These are phyloP conservation scores for Smittia aterrima DNA, from an alignment of 2,888 invertebrate genomes.

Conservation along the genomic window DNA sequence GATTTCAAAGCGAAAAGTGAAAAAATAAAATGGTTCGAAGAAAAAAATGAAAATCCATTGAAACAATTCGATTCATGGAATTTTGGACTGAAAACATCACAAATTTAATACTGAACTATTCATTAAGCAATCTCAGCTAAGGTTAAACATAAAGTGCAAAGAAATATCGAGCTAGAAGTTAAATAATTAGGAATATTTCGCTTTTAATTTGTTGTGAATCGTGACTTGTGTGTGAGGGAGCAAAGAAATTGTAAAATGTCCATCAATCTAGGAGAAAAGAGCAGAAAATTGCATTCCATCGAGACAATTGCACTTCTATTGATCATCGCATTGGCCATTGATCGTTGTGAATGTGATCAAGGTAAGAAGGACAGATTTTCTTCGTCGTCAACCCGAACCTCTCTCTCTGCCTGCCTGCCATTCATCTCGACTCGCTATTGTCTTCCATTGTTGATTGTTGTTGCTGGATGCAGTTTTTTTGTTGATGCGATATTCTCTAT, in stretches of 20 bases:
- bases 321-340: conserved; percentile 20
- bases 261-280: neutral
- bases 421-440: conserved; percentile 19
- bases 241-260: conserved; percentile 22
- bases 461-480: conserved; percentile 39
- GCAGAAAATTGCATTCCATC: neutral
- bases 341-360: conserved; percentile 36
- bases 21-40: conserved; percentile 32
- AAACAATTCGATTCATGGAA: neutral
- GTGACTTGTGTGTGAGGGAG: neutral
- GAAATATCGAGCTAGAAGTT: conserved; percentile 22
- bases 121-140: conserved; percentile 17
- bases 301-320: conserved; percentile 31
- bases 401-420: neutral
- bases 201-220: conserved; percentile 19
- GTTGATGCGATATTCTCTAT: conserved; percentile 7
- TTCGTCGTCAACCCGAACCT: neutral
- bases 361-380: conserved; percentile 20
- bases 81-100: conserved; percentile 24
- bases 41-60: conserved; percentile 8
- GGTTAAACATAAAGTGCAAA: conserved; percentile 24
- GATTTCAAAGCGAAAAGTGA: conserved; percentile 11
- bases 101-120: conserved; percentile 4
- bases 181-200: neutral
- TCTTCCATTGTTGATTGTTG: conserved; percentile 36